Percentiles rank a stretch among this genome's conserved stretches.
Conservation (phyloP, 1,140 invertebrate genomes). For the Hypothenemus hampei region DNA sequence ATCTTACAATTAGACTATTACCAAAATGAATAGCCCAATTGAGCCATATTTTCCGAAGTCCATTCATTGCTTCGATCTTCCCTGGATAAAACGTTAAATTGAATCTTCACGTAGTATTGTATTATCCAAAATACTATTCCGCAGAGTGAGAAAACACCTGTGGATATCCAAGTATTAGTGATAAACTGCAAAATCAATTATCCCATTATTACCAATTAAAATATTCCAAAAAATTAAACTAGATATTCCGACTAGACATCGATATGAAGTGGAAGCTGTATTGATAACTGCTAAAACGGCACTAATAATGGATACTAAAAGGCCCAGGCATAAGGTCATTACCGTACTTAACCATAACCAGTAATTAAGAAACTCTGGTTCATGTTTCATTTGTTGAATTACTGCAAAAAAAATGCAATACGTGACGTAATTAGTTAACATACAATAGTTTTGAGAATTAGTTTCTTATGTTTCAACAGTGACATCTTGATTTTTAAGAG, state of each 20-base stretch:
- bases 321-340: slow-evolving; percentile 56
- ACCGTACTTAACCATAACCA: slow-evolving; percentile 69
- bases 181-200: slow-evolving; percentile 30
- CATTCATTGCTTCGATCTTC: slow-evolving; percentile 70
- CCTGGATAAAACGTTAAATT: slow-evolving; percentile 69
- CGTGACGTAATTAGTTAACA: no score
- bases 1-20: slow-evolving; percentile 32
- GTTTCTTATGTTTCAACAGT: no score
- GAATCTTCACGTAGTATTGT: slow-evolving; percentile 69
- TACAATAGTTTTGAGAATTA: no score
- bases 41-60: slow-evolving; percentile 63
- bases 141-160: slow-evolving; percentile 66
- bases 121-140: slow-evolving; percentile 68
- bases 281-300: slow-evolving; percentile 75
- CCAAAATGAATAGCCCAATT: slow-evolving; percentile 76
- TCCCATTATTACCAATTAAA: slow-evolving; percentile 68
- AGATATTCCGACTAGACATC: slow-evolving; percentile 66
- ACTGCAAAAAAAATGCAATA: slow-evolving; percentile 54
- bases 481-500: no score
- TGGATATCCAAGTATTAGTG: no score
- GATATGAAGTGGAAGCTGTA: slow-evolving; percentile 67
- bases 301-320: slow-evolving; percentile 62
- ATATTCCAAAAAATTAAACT: slow-evolving; percentile 76
- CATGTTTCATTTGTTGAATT: slow-evolving; percentile 54
- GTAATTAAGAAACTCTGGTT: slow-evolving; percentile 63